phyloP scores from a whole-genome alignment of 2,888 invertebrate species.

The Lamproptera curius region DNA sequence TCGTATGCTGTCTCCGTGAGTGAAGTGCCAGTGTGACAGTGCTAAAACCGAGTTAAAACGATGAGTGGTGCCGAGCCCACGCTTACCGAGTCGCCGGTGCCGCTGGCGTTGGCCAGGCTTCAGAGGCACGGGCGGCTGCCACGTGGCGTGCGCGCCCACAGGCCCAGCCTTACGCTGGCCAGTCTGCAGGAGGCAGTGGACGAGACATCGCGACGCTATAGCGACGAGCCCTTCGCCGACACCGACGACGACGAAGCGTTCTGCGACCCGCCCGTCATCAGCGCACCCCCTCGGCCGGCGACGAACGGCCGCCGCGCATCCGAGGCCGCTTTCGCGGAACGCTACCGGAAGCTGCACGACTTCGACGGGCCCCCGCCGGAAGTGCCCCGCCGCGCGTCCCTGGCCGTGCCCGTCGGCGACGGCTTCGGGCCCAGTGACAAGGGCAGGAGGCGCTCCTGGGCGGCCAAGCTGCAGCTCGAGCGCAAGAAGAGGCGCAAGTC shows the following conservation, averaged over 20 bases:
- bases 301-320: slow-evolving; percentile 68
- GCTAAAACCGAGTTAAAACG: slow-evolving; percentile 37
- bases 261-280: slow-evolving; percentile 50
- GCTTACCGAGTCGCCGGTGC: slow-evolving; percentile 70
- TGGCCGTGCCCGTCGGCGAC: slow-evolving; percentile 61
- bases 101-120: slow-evolving; percentile 64
- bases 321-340: slow-evolving; percentile 66
- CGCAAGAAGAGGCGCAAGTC: slow-evolving; percentile 78
- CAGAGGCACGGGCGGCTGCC: slow-evolving; percentile 53
- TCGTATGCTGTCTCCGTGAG: slow-evolving; percentile 22
- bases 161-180: slow-evolving; percentile 66
- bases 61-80: slow-evolving; percentile 69
- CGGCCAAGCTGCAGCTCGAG: slow-evolving; percentile 70
- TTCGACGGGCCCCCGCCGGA: slow-evolving; percentile 65
- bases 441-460: slow-evolving; percentile 82
- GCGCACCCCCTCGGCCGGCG: slow-evolving; percentile 42
- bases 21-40: slow-evolving; percentile 44
- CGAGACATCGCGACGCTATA: slow-evolving; percentile 62
- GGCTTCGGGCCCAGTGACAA: slow-evolving; percentile 62
- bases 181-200: slow-evolving; percentile 67
- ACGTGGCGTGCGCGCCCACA: slow-evolving; percentile 55
- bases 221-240: slow-evolving; percentile 53
- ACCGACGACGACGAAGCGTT: slow-evolving; percentile 66
- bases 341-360: slow-evolving; percentile 65
- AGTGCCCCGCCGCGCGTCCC: slow-evolving; percentile 63